These are phyloP conservation scores for Drosophila sulfurigaster DNA, from an alignment of 1,140 invertebrate genomes.

Conservation along the genomic window DNA sequence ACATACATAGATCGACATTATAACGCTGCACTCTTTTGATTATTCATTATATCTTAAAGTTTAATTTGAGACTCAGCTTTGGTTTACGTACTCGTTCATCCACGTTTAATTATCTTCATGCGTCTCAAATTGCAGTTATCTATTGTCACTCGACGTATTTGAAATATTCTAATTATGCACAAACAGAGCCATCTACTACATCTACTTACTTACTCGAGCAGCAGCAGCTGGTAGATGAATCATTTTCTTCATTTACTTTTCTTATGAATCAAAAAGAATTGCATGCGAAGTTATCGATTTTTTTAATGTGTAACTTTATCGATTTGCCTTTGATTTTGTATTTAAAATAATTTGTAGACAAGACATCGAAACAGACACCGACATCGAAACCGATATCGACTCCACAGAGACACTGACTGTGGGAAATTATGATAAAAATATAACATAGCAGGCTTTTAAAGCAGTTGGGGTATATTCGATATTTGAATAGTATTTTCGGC, in stretches of 20 bases:
- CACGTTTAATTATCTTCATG: conserved; percentile 68
- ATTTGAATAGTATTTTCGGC: conserved; percentile 8
- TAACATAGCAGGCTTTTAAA: conserved; percentile 27
- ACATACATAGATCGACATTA: conserved; percentile 76
- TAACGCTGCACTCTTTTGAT: conserved; percentile 71
- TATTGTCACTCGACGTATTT: conserved; percentile 32
- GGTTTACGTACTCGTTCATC: conserved; percentile 61
- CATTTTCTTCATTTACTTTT: conserved; percentile 37
- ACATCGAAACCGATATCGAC: conserved; percentile 1
- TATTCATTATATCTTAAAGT: conserved; percentile 44
- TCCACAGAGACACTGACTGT: conserved; percentile 35
- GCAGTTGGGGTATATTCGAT: conserved; percentile 12
- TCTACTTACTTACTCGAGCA: conserved; percentile 35
- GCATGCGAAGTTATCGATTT: conserved; percentile 50
- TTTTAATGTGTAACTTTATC: conserved; percentile 41
- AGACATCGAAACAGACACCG: conserved; percentile 62
- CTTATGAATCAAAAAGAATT: conserved; percentile 26
- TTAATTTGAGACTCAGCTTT: conserved; percentile 66
- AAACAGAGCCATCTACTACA: conserved; percentile 40
- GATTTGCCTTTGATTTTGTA: conserved; percentile 46
- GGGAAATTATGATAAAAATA: not conserved
- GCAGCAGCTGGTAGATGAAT: conserved; percentile 59
- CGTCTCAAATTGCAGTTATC: conserved; percentile 46
- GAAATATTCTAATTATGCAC: conserved; percentile 37
- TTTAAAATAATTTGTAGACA: conserved; percentile 54